Percentiles rank a stretch among this genome's conserved stretches.
phyloP scores from a whole-genome alignment of 2,113 vertebrate genomes.

The Alectura lathami region DNA sequence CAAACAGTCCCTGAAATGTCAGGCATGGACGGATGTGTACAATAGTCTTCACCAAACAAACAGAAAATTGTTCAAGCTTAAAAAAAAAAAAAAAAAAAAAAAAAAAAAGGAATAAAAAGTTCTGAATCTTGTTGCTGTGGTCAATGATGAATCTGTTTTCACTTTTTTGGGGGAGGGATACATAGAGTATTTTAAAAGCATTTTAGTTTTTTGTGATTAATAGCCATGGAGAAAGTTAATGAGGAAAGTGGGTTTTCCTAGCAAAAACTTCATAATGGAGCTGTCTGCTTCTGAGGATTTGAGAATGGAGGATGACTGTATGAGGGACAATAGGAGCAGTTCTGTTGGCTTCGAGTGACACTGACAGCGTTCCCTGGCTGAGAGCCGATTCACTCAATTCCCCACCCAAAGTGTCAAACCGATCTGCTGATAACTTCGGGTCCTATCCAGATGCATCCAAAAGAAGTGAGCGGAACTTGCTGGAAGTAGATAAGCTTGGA shows the following conservation, averaged over 20 bases:
- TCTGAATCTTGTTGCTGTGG: neutral
- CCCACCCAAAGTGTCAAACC: neutral
- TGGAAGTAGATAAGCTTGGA: neutral
- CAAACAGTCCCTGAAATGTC: neutral
- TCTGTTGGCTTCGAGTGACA: neutral
- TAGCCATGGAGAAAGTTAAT: neutral
- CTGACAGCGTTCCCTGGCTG: neutral
- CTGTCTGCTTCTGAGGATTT: neutral
- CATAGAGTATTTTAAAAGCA: neutral
- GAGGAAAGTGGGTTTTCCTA: neutral
- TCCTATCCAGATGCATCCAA: neutral
- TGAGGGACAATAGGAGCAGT: neutral
- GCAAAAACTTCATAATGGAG: neutral
- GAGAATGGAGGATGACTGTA: neutral
- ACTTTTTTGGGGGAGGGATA: neutral
- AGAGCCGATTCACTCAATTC: neutral
- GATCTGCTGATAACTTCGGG: neutral
- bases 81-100: too few species aligned
- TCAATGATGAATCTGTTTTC: neutral
- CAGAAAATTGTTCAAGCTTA: too few species aligned
- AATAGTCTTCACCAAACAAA: neutral
- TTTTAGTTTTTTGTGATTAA: neutral
- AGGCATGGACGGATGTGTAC: accelerated
- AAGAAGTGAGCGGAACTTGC: neutral
- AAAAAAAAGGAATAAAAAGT: too few species aligned